phyloP scores from a whole-genome alignment of 1,140 invertebrate species.

The Sinonovacula constricta region DNA sequence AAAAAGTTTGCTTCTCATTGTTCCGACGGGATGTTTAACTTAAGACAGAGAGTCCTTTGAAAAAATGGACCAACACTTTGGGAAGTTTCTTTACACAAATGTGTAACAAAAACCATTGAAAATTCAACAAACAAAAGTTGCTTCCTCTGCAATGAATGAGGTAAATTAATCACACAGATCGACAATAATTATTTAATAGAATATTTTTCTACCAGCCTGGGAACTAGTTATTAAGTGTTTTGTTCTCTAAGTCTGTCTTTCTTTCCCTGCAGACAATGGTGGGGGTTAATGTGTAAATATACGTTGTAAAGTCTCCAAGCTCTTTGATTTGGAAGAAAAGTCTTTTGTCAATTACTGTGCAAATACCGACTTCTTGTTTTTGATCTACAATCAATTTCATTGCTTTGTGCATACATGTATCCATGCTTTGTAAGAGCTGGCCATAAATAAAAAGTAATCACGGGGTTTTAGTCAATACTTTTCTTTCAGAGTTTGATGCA shows the following conservation, averaged over 20 bases:
- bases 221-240: slow-evolving; percentile 38
- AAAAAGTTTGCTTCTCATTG: slow-evolving; percentile 50
- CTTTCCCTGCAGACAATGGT: slow-evolving; percentile 41
- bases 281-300: slow-evolving; percentile 45
- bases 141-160: slow-evolving; percentile 44
- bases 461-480: no score
- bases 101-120: slow-evolving; percentile 52
- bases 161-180: slow-evolving; percentile 50
- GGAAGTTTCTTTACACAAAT: slow-evolving; percentile 35
- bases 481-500: no score
- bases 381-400: slow-evolving; percentile 48
- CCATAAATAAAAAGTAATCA: slow-evolving; percentile 21
- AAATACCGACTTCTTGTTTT: slow-evolving; percentile 28
- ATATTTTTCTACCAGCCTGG: slow-evolving; percentile 51
- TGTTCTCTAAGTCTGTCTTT: slow-evolving; percentile 45
- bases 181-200: slow-evolving; percentile 51
- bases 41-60: slow-evolving; percentile 30
- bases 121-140: slow-evolving; percentile 49
- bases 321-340: slow-evolving; percentile 28
- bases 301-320: slow-evolving; percentile 21
- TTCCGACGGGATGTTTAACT: slow-evolving; percentile 49
- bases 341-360: slow-evolving; percentile 14
- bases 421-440: slow-evolving; percentile 27
- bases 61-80: slow-evolving; percentile 27
- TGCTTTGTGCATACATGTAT: neutral